Conservation (phyloP, 2,797 vertebrate species). For the Danio choprae region DNA sequence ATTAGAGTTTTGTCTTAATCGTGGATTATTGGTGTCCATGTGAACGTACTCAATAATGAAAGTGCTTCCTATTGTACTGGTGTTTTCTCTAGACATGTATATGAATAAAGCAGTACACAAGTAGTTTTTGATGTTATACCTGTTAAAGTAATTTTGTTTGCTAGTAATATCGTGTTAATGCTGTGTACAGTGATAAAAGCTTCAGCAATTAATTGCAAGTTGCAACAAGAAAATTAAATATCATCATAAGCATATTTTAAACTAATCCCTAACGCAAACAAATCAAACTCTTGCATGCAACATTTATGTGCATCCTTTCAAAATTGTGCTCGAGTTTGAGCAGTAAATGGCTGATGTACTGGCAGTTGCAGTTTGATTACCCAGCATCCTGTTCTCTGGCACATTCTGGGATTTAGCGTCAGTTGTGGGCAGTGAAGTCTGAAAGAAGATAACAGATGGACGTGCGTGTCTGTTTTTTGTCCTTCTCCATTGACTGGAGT, state of each 20-base stretch:
- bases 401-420: slow-evolving; percentile 33
- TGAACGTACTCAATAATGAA: too few relatives aligned
- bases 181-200: too few relatives aligned
- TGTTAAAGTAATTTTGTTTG: too few relatives aligned
- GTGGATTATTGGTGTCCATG: too few relatives aligned
- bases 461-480: background rate
- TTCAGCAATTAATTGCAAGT: background rate
- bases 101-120: too few relatives aligned
- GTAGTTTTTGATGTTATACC: too few relatives aligned
- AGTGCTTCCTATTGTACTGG: too few relatives aligned
- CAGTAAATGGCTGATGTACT: background rate
- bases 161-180: too few relatives aligned
- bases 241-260: too few relatives aligned
- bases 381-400: slow-evolving; percentile 25
- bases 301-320: background rate
- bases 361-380: slow-evolving; percentile 22
- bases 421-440: slow-evolving; percentile 39
- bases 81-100: too few relatives aligned
- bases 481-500: slow-evolving; percentile 7
- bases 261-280: background rate
- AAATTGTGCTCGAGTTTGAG: background rate
- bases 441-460: slow-evolving; percentile 50
- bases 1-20: too few relatives aligned
- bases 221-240: background rate
- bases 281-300: background rate